Evolutionary conservation across 2,888 invertebrate species (phyloP), one percentile per base, ranked within the genome.

Genomic region (Clunio marinus): DNA sequence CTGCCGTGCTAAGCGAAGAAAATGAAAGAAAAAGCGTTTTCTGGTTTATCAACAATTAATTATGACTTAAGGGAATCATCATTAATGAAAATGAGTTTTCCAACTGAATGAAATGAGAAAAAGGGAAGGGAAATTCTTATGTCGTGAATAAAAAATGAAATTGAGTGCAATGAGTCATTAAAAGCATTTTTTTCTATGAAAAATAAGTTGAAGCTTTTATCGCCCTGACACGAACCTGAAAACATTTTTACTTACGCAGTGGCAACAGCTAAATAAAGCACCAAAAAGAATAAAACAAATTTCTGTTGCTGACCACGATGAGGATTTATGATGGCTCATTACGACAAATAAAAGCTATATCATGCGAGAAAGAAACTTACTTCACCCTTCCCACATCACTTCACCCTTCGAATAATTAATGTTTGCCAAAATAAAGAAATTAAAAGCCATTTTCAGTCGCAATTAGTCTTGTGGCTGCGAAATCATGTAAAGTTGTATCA

Each of bases 341-440:
- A 60, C 17, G 25, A 60, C 60, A 22, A 57, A 57, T 57, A 57
- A 32, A 60, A 60, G 35, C 22, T 22, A 5, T 32, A 35, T 60
- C 60, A 60, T 60, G 60, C 60, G 20, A 60, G 17, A 59, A 25
- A 3, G n/a, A n/a, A n/a, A n/a, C n/a, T n/a, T n/a, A n/a, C n/a
- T n/a, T n/a, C n/a, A n/a, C n/a, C n/a, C n/a, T n/a, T n/a, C n/a
- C n/a, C n/a, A n/a, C n/a, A n/a, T n/a, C n/a, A n/a, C n/a, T n/a
- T n/a, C n/a, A n/a, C n/a, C n/a, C n/a, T 32, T 8, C 35, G 35
- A 32, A 32, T 32, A 32, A 58, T 58, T 25, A 58, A 58, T 58
- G n/a, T 25, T 25, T 15, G n/a, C 25, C 28, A 32, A 24, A 58
- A n/a, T 58, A 25, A 28, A 58, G 13, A 58, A n/a, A 58, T 25